Base-by-base conservation (phyloP, 2,797 vertebrate species). In the Xenentodon cancila region DNA sequence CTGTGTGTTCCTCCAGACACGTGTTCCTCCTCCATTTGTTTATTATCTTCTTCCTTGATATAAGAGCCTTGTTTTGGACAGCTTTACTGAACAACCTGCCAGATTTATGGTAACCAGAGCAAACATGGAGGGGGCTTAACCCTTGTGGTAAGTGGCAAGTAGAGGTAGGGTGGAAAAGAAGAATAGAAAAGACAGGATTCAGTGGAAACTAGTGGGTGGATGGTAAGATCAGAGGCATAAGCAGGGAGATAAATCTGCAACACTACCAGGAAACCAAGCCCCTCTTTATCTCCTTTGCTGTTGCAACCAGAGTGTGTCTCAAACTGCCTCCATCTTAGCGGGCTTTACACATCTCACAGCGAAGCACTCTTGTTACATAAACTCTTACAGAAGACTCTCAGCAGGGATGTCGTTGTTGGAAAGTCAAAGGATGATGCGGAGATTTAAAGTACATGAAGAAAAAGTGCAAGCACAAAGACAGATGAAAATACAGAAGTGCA, bases 231-330 rank as follows among this genome's bases (percentile, higher is more conserved):
- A 40, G 71, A 76, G 79, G 74, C 43, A 64, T 87, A 82, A 89
- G 84, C 88, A 88, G 78, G 80, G 84, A 87, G 86, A 92, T 92
- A 91, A 91, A 92, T 91, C 87, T 91, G 85, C 83, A 80, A 78
- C 74, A 67, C 73, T 86, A 77, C 82, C 48, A 57, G 81, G 89
- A 89, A 86, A 87, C 82, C 73, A 64, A 81, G 67, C 72, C 71
- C 65, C 65, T 79, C 69, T 88, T 88, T 80, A 90, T 90, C 87
- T 90, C 83, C 71, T 84, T 64, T 48, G 59, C 80, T 77, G 67
- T 62, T 68, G 75, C 65, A 59, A 68, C 66, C 79, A 56, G 65
- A 44, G 61, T 79, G 61, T 56, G 55, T 77, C 69, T 79, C 30
- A 77, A 68, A 74, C 69, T 61, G 62, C 60, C 30, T 52, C 72